Evolutionary conservation across 2,888 invertebrate genomes (phyloP).

Genomic region (Eupithecia dodoneata): DNA sequence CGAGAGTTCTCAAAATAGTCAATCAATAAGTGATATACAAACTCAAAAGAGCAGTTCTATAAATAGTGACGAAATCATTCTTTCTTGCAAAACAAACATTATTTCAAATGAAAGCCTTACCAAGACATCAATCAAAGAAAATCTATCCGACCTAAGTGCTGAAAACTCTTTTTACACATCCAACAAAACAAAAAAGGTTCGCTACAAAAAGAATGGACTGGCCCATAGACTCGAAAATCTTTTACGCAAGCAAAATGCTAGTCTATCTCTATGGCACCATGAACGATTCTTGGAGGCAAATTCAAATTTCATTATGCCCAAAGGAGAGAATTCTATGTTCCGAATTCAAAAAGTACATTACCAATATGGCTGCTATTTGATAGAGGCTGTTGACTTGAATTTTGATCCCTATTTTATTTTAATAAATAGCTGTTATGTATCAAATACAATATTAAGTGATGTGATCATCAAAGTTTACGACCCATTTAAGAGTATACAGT

Average conservation of each 20-base stretch:
- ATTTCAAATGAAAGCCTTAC: constrained; percentile 35
- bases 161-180: constrained; percentile 37
- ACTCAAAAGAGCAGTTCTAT: constrained; percentile 60
- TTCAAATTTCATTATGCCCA: constrained; percentile 72
- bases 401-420: constrained; percentile 59
- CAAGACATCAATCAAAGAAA: constrained; percentile 7
- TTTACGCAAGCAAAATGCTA: constrained; percentile 75
- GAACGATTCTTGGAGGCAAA: constrained; percentile 77
- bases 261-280: constrained; percentile 81
- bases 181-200: constrained; percentile 59
- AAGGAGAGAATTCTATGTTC: constrained; percentile 59
- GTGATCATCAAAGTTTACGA: constrained; percentile 50
- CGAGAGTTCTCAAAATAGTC: constrained; percentile 61
- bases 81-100: constrained; percentile 53
- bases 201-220: constrained; percentile 78
- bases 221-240: constrained; percentile 71
- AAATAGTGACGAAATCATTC: constrained; percentile 62
- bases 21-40: constrained; percentile 65
- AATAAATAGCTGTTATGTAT: constrained; percentile 63
- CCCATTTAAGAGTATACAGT: constrained; percentile 34
- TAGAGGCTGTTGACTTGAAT: constrained; percentile 58
- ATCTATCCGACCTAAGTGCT: constrained; percentile 17
- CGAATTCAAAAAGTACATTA: constrained; percentile 59
- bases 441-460: constrained; percentile 52
- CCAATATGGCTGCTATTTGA: constrained; percentile 66